These are phyloP conservation scores for Wasmannia auropunctata DNA, from an alignment of 1,140 invertebrate genomes.

Conservation along the genomic window DNA sequence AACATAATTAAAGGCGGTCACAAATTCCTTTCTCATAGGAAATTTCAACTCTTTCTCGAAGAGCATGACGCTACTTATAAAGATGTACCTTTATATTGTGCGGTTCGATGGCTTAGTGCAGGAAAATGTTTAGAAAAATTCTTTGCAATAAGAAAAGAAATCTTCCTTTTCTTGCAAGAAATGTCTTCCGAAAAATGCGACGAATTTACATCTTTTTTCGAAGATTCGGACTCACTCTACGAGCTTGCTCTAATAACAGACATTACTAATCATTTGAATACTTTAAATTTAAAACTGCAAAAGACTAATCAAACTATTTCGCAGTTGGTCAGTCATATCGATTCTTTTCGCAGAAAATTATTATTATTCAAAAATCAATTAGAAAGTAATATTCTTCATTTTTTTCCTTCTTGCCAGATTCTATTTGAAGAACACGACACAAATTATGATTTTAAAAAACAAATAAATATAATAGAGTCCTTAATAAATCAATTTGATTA, in stretches of 20 bases:
- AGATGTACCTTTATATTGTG: not conserved
- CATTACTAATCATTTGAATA: not conserved
- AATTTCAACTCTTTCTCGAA: too few species aligned
- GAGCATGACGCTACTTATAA: not conserved
- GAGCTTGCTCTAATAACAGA: not conserved
- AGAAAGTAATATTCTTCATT: too few species aligned
- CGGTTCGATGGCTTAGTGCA: not conserved
- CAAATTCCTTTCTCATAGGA: too few species aligned
- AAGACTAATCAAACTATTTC: not conserved
- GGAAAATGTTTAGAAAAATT: not conserved
- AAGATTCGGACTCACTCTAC: not conserved
- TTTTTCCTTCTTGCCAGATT: too few species aligned
- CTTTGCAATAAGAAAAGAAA: not conserved
- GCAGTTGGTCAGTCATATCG: not conserved
- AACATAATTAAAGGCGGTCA: too few species aligned
- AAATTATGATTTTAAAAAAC: not conserved
- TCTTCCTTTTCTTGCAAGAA: not conserved
- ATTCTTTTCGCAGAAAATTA: not conserved
- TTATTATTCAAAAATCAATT: too few species aligned
- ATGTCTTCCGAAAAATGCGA: not conserved
- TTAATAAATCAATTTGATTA: not conserved
- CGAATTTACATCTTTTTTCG: not conserved
- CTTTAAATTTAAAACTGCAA: not conserved
- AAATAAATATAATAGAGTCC: not conserved
- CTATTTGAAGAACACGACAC: not conserved